phyloP scores from a whole-genome alignment of 2,888 invertebrate species.

The Troides helena region DNA sequence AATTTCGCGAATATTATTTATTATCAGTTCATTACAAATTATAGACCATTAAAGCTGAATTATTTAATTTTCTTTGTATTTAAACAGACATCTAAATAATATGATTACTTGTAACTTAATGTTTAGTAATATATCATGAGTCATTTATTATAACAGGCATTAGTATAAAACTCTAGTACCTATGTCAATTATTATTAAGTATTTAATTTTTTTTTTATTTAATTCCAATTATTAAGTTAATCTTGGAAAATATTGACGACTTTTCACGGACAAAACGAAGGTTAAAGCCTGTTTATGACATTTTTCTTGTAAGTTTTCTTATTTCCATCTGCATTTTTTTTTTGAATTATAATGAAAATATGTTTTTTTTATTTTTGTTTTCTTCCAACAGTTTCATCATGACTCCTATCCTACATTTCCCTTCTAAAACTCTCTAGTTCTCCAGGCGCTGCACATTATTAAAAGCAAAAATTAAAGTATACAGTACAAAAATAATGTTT shows the following conservation, averaged over 20 bases:
- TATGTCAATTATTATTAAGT: slow-evolving; percentile 78
- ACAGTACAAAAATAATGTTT: too few species aligned
- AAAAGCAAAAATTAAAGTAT: too few species aligned
- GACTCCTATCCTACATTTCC: background rate
- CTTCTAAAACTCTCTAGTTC: too few species aligned
- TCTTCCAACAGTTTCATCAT: slow-evolving; percentile 29
- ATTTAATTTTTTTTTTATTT: slow-evolving; percentile 79
- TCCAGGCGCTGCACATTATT: too few species aligned
- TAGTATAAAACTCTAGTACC: slow-evolving; percentile 73
- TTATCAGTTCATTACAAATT: slow-evolving; percentile 79
- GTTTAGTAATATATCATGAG: slow-evolving; percentile 75
- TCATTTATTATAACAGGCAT: slow-evolving; percentile 78
- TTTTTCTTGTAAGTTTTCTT: slow-evolving; percentile 77
- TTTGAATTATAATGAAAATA: slow-evolving; percentile 81
- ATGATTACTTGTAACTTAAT: slow-evolving; percentile 72
- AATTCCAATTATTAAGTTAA: slow-evolving; percentile 75
- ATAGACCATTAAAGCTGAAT: slow-evolving; percentile 75
- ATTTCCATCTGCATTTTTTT: slow-evolving; percentile 79
- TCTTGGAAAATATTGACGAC: slow-evolving; percentile 73
- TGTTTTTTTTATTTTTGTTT: slow-evolving; percentile 62
- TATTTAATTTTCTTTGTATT: slow-evolving; percentile 80
- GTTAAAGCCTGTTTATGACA: slow-evolving; percentile 76
- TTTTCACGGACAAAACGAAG: slow-evolving; percentile 71
- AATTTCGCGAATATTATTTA: slow-evolving; percentile 79
- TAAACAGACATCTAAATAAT: slow-evolving; percentile 73